Conservation (phyloP, 2,113 vertebrate genomes). For the Dipodomys stephensi region DNA sequence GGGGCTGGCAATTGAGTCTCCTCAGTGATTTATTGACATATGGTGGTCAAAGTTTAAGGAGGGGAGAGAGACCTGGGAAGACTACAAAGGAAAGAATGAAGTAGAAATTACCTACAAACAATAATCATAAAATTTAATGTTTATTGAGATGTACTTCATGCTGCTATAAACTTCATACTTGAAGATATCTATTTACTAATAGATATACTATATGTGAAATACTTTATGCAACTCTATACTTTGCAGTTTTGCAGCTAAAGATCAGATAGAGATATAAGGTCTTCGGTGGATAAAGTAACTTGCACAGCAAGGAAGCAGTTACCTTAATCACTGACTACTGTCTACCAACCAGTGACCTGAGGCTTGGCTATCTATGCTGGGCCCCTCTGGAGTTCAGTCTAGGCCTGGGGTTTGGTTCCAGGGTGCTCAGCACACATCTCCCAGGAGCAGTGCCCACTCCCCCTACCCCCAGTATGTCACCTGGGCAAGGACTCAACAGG, state of each 20-base stretch:
- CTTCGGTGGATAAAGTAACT: neutral
- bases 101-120: neutral
- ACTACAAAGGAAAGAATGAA: neutral
- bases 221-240: neutral
- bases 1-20: neutral
- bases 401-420: neutral
- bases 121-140: neutral
- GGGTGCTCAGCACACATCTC: neutral
- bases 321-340: neutral
- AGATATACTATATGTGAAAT: neutral
- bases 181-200: too few species aligned
- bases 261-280: neutral
- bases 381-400: neutral
- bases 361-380: neutral
- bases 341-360: neutral
- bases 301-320: neutral
- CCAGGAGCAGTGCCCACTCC: neutral
- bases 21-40: neutral
- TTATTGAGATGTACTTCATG: neutral
- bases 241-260: neutral
- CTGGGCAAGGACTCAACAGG: neutral
- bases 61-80: neutral
- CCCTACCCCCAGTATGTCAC: too few species aligned
- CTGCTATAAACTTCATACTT: too few species aligned
- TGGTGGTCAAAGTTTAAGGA: neutral